A percentile compares a stretch with the other conserved stretches of the same genome.
Evolutionary conservation across 2,113 vertebrate species (phyloP).

Genomic region (Poeciliopsis turrubarensis): DNA sequence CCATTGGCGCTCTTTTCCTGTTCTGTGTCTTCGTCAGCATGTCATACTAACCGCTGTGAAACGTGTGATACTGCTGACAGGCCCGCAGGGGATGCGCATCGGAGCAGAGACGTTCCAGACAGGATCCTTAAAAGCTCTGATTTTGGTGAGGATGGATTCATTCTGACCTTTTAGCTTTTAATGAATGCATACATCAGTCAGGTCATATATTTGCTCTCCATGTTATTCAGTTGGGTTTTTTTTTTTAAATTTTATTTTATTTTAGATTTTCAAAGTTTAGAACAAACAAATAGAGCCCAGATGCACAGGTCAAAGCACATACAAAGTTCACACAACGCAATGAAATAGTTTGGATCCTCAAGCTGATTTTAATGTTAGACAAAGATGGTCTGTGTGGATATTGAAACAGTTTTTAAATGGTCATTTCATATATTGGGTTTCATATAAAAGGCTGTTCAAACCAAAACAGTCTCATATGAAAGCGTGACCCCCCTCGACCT

Average conservation of each 20-base stretch:
- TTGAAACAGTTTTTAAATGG: too few relatives aligned
- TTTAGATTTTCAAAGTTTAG: too few relatives aligned
- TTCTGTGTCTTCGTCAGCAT: too few relatives aligned
- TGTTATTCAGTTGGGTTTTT: neutral
- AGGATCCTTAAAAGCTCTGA: slow-evolving; percentile 61
- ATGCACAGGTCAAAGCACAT: too few relatives aligned
- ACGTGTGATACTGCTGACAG: neutral
- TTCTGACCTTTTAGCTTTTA: neutral
- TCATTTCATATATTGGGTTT: neutral
- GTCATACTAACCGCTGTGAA: too few relatives aligned
- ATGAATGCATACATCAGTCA: neutral
- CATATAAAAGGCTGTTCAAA: neutral
- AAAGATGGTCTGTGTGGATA: neutral
- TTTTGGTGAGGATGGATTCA: slow-evolving; percentile 68
- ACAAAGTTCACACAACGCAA: too few relatives aligned
- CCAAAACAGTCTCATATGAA: neutral
- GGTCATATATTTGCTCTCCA: neutral
- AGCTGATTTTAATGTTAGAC: neutral
- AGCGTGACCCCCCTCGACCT: too few relatives aligned
- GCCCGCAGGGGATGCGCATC: slow-evolving; percentile 66
- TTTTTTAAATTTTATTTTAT: neutral
- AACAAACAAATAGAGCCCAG: too few relatives aligned
- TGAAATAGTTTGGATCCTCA: neutral
- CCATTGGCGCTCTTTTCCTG: too few relatives aligned
- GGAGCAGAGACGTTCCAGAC: slow-evolving; percentile 56